phyloP scores from a whole-genome alignment of 2,888 invertebrate genomes.

The Diabrotica balteata region DNA sequence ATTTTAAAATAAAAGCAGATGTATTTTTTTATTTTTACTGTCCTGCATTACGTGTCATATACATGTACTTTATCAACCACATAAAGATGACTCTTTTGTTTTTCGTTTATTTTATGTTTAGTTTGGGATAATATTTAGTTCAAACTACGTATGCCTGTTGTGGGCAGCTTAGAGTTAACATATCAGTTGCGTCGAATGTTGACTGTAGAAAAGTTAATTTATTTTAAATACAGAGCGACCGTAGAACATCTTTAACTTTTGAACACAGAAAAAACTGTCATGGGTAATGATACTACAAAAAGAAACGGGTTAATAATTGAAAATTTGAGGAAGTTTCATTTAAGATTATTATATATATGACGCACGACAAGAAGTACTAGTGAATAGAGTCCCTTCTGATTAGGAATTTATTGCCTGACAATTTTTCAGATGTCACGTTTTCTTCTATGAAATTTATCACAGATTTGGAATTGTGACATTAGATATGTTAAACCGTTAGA shows the following conservation, averaged over 20 bases:
- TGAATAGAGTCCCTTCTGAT: too few relatives aligned
- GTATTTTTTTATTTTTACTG: neutral
- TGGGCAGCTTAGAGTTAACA: conserved; percentile 1
- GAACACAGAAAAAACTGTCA: neutral
- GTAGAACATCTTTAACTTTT: neutral
- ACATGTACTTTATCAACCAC: neutral
- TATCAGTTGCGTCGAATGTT: neutral
- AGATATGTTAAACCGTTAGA: too few relatives aligned
- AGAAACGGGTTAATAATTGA: too few relatives aligned
- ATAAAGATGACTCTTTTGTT: too few relatives aligned
- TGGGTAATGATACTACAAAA: too few relatives aligned
- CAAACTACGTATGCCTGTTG: conserved; percentile 3
- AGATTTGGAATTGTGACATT: too few relatives aligned
- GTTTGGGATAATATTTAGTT: conserved; percentile 3
- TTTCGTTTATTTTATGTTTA: neutral
- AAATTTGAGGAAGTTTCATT: too few relatives aligned
- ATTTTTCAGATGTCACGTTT: too few relatives aligned
- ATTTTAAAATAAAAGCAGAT: neutral
- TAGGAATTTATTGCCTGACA: too few relatives aligned
- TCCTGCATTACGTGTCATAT: neutral
- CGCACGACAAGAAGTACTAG: too few relatives aligned
- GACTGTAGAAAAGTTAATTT: neutral
- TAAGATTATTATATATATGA: too few relatives aligned
- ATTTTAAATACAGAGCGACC: neutral
- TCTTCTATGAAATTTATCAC: too few relatives aligned